Conservation (phyloP, 2,113 vertebrate genomes). For the Macrotis lagotis region DNA sequence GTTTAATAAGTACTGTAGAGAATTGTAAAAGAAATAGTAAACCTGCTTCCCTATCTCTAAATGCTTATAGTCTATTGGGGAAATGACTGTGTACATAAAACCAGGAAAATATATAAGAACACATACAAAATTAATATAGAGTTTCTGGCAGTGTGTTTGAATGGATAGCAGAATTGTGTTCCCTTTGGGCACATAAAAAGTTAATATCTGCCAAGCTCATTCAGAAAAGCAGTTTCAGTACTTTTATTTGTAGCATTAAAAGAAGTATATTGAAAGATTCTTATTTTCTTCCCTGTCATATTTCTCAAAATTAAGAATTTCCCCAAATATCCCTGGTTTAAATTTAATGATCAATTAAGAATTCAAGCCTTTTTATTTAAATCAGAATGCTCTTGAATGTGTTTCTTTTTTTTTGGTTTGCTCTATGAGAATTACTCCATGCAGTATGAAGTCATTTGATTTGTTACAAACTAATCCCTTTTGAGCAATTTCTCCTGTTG, state of each 20-base stretch:
- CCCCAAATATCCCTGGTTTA: not conserved
- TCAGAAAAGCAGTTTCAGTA: not conserved
- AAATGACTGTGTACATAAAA: not conserved
- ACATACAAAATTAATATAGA: not conserved
- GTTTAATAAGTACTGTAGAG: not conserved
- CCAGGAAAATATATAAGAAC: not conserved
- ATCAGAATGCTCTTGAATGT: not conserved
- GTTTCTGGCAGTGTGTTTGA: not conserved
- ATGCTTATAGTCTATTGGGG: not conserved
- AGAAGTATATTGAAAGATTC: not conserved
- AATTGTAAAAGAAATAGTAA: not conserved
- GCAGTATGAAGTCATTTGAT: conserved; percentile 7
- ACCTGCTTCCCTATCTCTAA: not conserved
- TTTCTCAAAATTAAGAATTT: not conserved
- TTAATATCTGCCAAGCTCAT: not conserved
- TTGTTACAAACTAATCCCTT: conserved; percentile 7
- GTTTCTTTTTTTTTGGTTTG: conserved; percentile 49
- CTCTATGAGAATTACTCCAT: conserved; percentile 37
- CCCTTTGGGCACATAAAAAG: not conserved
- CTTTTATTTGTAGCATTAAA: not conserved
- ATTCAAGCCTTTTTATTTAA: not conserved
- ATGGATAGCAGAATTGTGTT: not conserved
- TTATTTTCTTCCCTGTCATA: not conserved
- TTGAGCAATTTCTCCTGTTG: conserved; percentile 43
- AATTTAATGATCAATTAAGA: not conserved